phyloP scores from a whole-genome alignment of 2,797 vertebrate species.

The Pseudopleuronectes americanus region DNA sequence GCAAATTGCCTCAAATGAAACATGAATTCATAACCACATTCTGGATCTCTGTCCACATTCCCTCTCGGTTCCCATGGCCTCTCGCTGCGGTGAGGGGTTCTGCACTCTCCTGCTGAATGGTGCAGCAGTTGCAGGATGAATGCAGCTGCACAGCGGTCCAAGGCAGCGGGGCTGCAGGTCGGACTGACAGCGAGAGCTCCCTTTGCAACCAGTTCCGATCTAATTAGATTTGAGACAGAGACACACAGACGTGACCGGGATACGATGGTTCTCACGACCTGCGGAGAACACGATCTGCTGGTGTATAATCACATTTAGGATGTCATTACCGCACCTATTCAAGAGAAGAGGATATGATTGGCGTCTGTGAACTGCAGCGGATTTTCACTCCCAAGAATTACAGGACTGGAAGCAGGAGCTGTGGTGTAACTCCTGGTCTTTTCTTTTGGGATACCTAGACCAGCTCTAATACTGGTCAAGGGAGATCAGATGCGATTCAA shows the following conservation, averaged over 20 bases:
- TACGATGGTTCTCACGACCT: constrained; percentile 58
- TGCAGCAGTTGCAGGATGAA: constrained; percentile 11
- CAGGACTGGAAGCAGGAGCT: no score
- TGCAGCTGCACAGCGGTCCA: no score
- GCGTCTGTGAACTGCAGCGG: not conserved
- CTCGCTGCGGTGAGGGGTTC: constrained; percentile 26
- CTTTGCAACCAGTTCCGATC: constrained; percentile 28
- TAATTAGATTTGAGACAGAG: constrained; percentile 64
- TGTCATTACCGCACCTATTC: constrained; percentile 18
- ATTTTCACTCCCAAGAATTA: no score
- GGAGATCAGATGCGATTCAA: no score
- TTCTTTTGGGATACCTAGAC: no score
- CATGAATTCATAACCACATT: constrained; percentile 53
- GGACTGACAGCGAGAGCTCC: constrained; percentile 28
- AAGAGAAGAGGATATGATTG: not conserved
- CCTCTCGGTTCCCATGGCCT: constrained; percentile 54
- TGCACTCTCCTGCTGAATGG: constrained; percentile 18
- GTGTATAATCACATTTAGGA: constrained; percentile 52
- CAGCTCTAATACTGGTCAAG: no score
- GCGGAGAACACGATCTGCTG: constrained; percentile 27
- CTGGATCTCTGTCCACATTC: constrained; percentile 49
- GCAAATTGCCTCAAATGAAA: constrained; percentile 25
- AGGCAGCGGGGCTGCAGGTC: constrained; percentile 35
- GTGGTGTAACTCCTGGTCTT: no score
- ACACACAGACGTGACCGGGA: constrained; percentile 20